phyloP scores from a whole-genome alignment of 2,113 vertebrate genomes.

The Ceyx margarethae region DNA sequence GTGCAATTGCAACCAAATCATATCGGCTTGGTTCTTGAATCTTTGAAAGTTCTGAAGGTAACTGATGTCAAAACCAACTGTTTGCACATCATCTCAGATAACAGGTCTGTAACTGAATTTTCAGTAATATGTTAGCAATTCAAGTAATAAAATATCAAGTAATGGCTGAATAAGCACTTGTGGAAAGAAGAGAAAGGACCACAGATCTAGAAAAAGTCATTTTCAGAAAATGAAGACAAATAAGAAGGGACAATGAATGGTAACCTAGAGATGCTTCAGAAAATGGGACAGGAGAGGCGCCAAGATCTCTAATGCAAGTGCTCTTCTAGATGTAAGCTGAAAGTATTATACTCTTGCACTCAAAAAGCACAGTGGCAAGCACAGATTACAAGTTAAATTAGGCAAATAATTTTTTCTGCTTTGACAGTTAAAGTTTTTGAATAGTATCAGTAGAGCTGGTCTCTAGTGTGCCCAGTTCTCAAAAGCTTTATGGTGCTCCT shows the following conservation, averaged over 20 bases:
- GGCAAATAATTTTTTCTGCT: not conserved
- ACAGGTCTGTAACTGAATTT: not conserved
- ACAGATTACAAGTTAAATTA: not conserved
- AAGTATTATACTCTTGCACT: not conserved
- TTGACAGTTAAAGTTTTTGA: not conserved
- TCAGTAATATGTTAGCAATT: not conserved
- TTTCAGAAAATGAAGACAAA: not conserved
- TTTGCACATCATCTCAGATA: not conserved
- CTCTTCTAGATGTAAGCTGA: not conserved
- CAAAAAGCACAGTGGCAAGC: not conserved
- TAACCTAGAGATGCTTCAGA: not conserved
- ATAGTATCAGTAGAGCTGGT: not conserved
- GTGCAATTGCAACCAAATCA: not conserved
- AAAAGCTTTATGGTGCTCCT: not conserved
- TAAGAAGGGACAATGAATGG: not conserved
- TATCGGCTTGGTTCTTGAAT: not conserved
- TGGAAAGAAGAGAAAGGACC: not conserved
- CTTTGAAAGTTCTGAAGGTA: not conserved
- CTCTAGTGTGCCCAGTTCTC: not conserved
- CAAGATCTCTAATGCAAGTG: not conserved
- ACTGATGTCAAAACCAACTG: not conserved
- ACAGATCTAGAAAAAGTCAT: not conserved
- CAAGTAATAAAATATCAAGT: not conserved
- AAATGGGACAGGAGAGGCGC: not conserved
- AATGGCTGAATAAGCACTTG: not conserved